Percentiles rank a stretch among this genome's conserved stretches.
phyloP scores from a whole-genome alignment of 2,113 vertebrate species.

The human (Homo sapiens) region GRCh38 chr3:77072501-77073000 shows the following conservation, averaged over 20 bases:
- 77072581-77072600: not conserved
- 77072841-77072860: constrained; percentile 3
- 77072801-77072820: not conserved
- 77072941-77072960: not conserved
- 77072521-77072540: not conserved
- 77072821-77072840: not conserved
- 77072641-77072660: not conserved
- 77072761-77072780: not conserved
- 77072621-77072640: not conserved
- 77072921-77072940: not conserved
- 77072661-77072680: not conserved
- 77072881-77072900: not conserved
- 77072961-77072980: constrained; percentile 40
- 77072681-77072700: not conserved
- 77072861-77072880: constrained; percentile 4
- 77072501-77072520: not conserved
- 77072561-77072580: not conserved
- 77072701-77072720: not conserved
- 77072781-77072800: not conserved
- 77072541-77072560: not conserved
- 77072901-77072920: not conserved
- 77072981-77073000: constrained; percentile 14
- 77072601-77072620: not conserved
- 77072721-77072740: not conserved
- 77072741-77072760: not conserved